A percentile compares a stretch with the other conserved stretches of the same genome.
Evolutionary conservation across 2,888 invertebrate species (phyloP).

Genomic region (Lithophane semibrunnea): DNA sequence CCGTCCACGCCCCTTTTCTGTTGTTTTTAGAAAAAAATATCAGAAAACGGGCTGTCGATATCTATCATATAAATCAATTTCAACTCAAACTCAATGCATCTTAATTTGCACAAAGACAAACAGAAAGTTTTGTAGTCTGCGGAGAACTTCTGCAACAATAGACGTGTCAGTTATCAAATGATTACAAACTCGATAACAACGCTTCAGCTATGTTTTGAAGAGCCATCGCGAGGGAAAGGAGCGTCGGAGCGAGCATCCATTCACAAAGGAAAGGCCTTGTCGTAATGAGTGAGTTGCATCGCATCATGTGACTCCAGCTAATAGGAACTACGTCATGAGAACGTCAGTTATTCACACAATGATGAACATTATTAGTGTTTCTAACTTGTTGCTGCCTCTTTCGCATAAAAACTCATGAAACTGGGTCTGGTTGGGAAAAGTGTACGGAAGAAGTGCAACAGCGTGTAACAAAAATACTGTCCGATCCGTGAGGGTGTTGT

Average conservation of each 20-base stretch:
- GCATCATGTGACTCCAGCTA: slow-evolving; percentile 54
- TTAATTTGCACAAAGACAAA: neutral
- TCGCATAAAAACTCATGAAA: slow-evolving; percentile 8
- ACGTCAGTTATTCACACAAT: slow-evolving; percentile 34
- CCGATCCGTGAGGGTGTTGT: no score
- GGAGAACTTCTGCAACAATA: neutral
- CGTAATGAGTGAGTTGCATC: slow-evolving; percentile 37
- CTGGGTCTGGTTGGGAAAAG: slow-evolving; percentile 6
- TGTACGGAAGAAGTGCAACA: neutral
- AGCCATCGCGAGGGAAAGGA: slow-evolving; percentile 57
- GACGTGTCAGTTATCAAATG: slow-evolving; percentile 34
- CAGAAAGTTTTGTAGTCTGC: neutral
- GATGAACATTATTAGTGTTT: slow-evolving; percentile 36
- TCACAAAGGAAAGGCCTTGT: slow-evolving; percentile 65
- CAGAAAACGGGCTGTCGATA: neutral
- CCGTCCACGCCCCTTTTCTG: no score
- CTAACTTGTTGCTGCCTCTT: neutral
- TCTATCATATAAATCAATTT: neutral
- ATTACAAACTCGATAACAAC: slow-evolving; percentile 29
- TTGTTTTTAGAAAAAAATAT: no score
- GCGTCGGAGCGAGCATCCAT: slow-evolving; percentile 55
- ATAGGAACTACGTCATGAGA: slow-evolving; percentile 51
- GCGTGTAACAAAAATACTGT: no score
- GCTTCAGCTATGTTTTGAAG: slow-evolving; percentile 21
- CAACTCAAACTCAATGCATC: neutral